A percentile compares a stretch with the other conserved stretches of the same genome.
phyloP scores from a whole-genome alignment of 2,888 invertebrate genomes.

The Cantharis rustica region DNA sequence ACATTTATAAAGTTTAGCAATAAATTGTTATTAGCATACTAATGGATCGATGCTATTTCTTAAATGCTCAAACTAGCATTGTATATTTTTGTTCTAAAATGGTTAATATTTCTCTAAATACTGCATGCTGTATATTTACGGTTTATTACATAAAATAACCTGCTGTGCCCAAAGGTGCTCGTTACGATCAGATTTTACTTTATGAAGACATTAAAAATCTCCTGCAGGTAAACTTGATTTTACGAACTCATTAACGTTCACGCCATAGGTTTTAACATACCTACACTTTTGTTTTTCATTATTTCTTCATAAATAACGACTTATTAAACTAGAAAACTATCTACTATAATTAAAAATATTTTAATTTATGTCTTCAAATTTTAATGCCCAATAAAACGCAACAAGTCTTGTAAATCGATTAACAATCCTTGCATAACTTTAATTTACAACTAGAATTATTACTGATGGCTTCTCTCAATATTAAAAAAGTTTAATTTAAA shows the following conservation, averaged over 20 bases:
- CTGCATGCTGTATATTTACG: constrained; percentile 12
- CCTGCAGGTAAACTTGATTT: constrained; percentile 34
- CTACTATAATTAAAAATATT: background rate
- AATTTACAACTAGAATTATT: background rate
- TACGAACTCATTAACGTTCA: constrained; percentile 32
- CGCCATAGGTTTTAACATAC: constrained; percentile 22
- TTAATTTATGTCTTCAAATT: background rate
- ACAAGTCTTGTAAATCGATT: background rate
- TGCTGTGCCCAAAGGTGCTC: constrained; percentile 24
- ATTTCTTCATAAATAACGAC: constrained; percentile 13
- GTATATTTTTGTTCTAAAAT: background rate
- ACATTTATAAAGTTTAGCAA: background rate
- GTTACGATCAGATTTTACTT: constrained; percentile 29
- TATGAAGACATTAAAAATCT: constrained; percentile 36
- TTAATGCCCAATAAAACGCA: background rate
- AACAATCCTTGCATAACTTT: background rate
- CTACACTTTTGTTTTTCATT: constrained; percentile 15
- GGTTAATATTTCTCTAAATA: constrained; percentile 11
- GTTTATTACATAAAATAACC: constrained; percentile 27
- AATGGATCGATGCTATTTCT: background rate
- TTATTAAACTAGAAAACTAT: constrained; percentile 2
- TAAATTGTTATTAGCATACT: background rate
- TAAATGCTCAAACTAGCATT: background rate
- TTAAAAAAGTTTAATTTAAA: background rate
- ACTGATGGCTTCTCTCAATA: background rate